These are phyloP conservation scores for Thecocarcelia acutangulata DNA, from an alignment of 2,888 invertebrate genomes.

Conservation along the genomic window DNA sequence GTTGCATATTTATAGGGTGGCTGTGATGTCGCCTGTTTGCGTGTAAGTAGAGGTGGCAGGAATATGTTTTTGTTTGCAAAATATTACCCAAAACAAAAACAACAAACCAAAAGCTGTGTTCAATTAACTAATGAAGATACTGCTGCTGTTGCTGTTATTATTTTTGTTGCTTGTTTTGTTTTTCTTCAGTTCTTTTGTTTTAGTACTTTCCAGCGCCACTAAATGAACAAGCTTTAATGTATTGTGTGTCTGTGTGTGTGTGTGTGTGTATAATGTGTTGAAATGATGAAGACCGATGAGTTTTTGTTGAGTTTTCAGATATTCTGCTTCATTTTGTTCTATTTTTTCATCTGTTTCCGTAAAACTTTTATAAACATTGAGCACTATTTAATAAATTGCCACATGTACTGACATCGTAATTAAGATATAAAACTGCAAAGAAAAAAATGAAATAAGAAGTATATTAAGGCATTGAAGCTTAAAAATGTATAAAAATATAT, in stretches of 20 bases:
- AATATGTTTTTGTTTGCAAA: slow-evolving; percentile 38
- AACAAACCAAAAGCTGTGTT: slow-evolving; percentile 47
- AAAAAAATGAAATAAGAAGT: neutral
- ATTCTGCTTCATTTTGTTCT: slow-evolving; percentile 11
- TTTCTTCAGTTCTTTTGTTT: neutral
- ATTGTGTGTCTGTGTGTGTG: neutral
- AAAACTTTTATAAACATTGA: slow-evolving; percentile 58
- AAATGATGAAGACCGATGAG: slow-evolving; percentile 68
- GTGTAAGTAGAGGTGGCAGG: slow-evolving; percentile 2
- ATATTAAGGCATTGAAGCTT: neutral
- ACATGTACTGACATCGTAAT: slow-evolving; percentile 40
- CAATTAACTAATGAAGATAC: slow-evolving; percentile 67
- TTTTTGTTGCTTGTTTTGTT: neutral
- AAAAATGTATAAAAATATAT: neutral
- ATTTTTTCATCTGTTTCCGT: slow-evolving; percentile 3
- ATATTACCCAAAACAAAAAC: slow-evolving; percentile 20
- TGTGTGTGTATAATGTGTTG: slow-evolving; percentile 2
- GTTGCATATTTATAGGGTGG: slow-evolving; percentile 29
- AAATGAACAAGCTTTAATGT: slow-evolving; percentile 9
- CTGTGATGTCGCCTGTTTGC: neutral
- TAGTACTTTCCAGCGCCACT: slow-evolving; percentile 20
- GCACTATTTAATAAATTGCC: slow-evolving; percentile 59
- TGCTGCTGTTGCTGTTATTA: slow-evolving; percentile 7
- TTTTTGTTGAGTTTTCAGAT: slow-evolving; percentile 16
- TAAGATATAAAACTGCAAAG: slow-evolving; percentile 39